phyloP scores from a whole-genome alignment of 2,113 vertebrate genomes.

The Sciurus niger region DNA sequence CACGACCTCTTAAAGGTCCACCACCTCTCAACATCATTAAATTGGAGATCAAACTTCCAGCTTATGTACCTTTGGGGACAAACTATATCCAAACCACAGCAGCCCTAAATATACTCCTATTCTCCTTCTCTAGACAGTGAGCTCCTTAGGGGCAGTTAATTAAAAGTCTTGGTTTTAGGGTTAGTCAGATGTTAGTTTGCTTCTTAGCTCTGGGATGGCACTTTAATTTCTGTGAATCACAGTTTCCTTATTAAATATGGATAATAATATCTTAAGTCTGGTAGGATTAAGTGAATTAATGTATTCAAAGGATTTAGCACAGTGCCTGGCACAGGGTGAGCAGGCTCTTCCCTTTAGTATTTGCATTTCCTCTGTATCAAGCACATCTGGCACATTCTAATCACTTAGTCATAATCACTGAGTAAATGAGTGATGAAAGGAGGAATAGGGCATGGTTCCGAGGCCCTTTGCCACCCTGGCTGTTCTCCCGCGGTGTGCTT shows the following conservation, averaged over 20 bases:
- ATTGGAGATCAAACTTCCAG: neutral
- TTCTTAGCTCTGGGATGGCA: neutral
- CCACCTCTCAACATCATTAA: neutral
- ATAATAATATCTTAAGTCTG: neutral
- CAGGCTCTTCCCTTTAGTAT: neutral
- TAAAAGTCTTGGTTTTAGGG: neutral
- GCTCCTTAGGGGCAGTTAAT: neutral
- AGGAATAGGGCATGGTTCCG: neutral
- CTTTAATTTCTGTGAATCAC: slow-evolving; percentile 60
- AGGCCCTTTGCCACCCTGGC: neutral
- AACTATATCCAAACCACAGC: neutral
- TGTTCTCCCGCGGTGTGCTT: neutral
- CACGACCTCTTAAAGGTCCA: neutral
- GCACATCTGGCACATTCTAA: neutral
- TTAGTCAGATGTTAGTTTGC: neutral
- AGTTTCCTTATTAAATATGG: slow-evolving; percentile 44
- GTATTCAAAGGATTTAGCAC: neutral
- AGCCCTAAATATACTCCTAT: neutral
- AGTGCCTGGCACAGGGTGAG: neutral
- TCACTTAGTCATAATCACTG: neutral
- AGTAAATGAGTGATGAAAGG: neutral
- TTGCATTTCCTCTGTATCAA: neutral
- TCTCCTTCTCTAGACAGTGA: neutral
- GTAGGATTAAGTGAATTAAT: neutral
- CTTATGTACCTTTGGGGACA: neutral